phyloP scores from a whole-genome alignment of 2,797 vertebrate genomes.

The Astyanax mexicanus region DNA sequence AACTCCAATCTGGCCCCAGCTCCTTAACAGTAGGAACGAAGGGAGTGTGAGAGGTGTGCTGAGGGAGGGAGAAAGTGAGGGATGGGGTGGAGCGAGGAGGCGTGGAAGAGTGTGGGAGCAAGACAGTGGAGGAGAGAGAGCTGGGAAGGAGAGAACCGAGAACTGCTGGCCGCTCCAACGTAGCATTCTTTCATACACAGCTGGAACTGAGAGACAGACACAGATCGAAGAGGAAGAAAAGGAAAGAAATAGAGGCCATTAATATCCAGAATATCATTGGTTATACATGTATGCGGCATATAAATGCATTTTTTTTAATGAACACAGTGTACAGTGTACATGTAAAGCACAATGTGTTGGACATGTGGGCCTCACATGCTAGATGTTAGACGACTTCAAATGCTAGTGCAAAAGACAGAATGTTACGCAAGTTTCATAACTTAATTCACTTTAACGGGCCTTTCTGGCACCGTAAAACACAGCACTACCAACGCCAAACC shows the following conservation, averaged over 20 bases:
- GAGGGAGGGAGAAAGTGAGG: slow-evolving; percentile 24
- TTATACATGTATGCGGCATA: slow-evolving; percentile 4
- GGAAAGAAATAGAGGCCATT: neutral
- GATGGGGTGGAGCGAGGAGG: slow-evolving; percentile 37
- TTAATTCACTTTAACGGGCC: slow-evolving; percentile 52
- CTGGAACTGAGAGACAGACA: slow-evolving; percentile 62
- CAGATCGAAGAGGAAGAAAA: slow-evolving; percentile 34
- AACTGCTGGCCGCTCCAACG: slow-evolving; percentile 65
- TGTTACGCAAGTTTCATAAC: slow-evolving; percentile 58
- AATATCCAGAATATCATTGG: slow-evolving; percentile 15
- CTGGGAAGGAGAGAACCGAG: slow-evolving; percentile 49
- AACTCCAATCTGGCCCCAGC: slow-evolving; percentile 21
- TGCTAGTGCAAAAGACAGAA: slow-evolving; percentile 55
- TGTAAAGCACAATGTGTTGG: neutral
- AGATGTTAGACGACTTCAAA: slow-evolving; percentile 56
- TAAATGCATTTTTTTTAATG: too few species aligned
- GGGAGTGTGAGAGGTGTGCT: slow-evolving; percentile 24
- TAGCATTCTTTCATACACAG: slow-evolving; percentile 78
- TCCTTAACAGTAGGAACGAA: slow-evolving; percentile 27
- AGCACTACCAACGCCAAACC: slow-evolving; percentile 42
- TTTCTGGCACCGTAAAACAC: slow-evolving; percentile 56
- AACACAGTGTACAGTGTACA: neutral
- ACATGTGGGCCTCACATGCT: slow-evolving; percentile 50
- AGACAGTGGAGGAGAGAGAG: neutral
- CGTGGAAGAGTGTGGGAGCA: neutral